phyloP scores from a whole-genome alignment of 2,113 vertebrate species.

The Anguilla japonica region DNA sequence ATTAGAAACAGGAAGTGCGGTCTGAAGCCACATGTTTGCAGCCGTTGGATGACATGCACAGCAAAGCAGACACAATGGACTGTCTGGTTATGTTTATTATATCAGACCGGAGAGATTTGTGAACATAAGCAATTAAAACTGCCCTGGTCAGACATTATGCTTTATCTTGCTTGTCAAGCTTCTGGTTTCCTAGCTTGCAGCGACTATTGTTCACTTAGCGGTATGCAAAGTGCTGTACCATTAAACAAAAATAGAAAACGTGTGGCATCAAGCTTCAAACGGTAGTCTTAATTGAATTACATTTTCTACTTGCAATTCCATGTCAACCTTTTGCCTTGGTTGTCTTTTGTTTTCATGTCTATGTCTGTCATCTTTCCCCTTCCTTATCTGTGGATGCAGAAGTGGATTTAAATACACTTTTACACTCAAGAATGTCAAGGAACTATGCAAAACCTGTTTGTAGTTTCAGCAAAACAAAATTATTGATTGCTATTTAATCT shows the following conservation, averaged over 20 bases:
- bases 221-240: not conserved
- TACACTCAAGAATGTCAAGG: not conserved
- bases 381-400: not conserved
- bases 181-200: too few species aligned
- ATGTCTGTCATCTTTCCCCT: not conserved
- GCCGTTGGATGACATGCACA: not conserved
- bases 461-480: not conserved
- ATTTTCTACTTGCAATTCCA: not conserved
- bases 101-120: not conserved
- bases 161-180: not conserved
- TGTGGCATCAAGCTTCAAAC: too few species aligned
- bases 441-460: not conserved
- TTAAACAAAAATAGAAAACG: too few species aligned
- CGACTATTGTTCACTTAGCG: not conserved
- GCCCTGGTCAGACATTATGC: not conserved
- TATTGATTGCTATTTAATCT: not conserved
- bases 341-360: not conserved
- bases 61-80: not conserved
- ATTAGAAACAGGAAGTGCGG: not conserved
- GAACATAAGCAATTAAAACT: not conserved
- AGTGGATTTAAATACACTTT: not conserved
- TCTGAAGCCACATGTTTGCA: not conserved
- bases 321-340: not conserved
- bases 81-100: too few species aligned
- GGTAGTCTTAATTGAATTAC: too few species aligned